A percentile compares a stretch with the other conserved stretches of the same genome.
These are phyloP conservation scores for Drosophila gunungcola DNA, from an alignment of 1,140 invertebrate genomes.

Conservation along the genomic window DNA sequence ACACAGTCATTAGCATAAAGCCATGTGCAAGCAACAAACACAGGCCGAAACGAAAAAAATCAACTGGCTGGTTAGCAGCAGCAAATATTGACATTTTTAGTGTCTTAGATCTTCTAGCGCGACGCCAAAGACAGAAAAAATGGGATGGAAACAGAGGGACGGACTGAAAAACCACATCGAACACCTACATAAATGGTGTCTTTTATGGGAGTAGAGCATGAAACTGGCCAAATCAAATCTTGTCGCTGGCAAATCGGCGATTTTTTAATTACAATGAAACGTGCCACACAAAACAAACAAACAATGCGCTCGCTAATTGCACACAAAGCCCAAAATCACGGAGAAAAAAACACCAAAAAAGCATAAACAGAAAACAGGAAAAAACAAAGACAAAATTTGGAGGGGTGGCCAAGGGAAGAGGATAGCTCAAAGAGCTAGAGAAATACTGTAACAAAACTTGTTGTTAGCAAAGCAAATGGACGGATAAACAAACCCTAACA, in stretches of 20 bases:
- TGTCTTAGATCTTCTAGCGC: conserved; percentile 11
- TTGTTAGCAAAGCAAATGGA: conserved; percentile 68
- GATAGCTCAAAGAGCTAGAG: background rate
- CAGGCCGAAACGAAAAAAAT: conserved; percentile 8
- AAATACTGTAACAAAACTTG: conserved; percentile 63
- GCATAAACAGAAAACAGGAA: conserved; percentile 51
- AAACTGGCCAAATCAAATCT: conserved; percentile 28
- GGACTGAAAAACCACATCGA: conserved; percentile 5
- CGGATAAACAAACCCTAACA: conserved; percentile 54
- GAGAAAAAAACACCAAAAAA: conserved; percentile 35
- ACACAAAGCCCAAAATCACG: conserved; percentile 61
- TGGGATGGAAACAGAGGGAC: conserved; percentile 1
- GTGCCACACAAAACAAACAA: conserved; percentile 68
- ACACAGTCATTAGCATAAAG: conserved; percentile 16
- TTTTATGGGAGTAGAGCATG: conserved; percentile 9
- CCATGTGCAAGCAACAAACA: conserved; percentile 11
- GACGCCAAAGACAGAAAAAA: background rate
- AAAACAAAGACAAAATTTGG: conserved; percentile 21
- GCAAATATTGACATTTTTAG: conserved; percentile 49
- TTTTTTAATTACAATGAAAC: conserved; percentile 78
- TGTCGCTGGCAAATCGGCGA: conserved; percentile 29
- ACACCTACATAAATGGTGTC: conserved; percentile 39
- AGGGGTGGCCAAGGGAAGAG: background rate
- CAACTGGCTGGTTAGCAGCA: conserved; percentile 12
- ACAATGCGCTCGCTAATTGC: conserved; percentile 74